A percentile compares a stretch with the other conserved stretches of the same genome.
phyloP scores from a whole-genome alignment of 2,888 invertebrate genomes.

The Glyphotaelius pellucidus region DNA sequence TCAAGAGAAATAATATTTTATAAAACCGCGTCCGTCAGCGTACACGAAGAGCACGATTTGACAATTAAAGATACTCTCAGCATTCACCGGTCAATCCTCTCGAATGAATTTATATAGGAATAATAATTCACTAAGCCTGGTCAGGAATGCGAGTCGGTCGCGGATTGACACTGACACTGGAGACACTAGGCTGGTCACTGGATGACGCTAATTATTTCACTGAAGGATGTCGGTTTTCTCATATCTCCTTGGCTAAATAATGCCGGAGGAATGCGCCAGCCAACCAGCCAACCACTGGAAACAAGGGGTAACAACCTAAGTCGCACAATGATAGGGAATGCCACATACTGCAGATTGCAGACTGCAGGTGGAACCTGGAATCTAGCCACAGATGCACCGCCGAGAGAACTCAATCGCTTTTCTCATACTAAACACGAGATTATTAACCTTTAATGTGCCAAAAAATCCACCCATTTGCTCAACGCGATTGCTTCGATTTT shows the following conservation, averaged over 20 bases:
- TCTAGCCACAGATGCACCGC: neutral
- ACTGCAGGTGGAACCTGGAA: neutral
- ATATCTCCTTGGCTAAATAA: neutral
- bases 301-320: constrained; percentile 7
- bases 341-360: no score
- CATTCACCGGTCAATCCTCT: neutral
- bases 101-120: constrained; percentile 13
- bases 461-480: neutral
- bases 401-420: neutral
- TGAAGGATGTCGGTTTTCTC: constrained; percentile 8
- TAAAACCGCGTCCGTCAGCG: neutral
- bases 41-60: neutral
- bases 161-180: neutral
- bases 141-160: constrained; percentile 5
- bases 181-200: neutral
- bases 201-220: constrained; percentile 18
- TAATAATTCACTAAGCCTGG: neutral
- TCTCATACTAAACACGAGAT: neutral
- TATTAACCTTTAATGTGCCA: neutral
- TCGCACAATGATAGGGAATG: neutral
- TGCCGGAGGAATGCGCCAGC: neutral
- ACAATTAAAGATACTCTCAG: neutral
- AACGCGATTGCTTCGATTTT: no score
- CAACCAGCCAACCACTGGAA: neutral
- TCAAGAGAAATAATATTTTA: neutral